Evolutionary conservation across 2,888 invertebrate species (phyloP).

Genomic region (Trachelus troglodyta): DNA sequence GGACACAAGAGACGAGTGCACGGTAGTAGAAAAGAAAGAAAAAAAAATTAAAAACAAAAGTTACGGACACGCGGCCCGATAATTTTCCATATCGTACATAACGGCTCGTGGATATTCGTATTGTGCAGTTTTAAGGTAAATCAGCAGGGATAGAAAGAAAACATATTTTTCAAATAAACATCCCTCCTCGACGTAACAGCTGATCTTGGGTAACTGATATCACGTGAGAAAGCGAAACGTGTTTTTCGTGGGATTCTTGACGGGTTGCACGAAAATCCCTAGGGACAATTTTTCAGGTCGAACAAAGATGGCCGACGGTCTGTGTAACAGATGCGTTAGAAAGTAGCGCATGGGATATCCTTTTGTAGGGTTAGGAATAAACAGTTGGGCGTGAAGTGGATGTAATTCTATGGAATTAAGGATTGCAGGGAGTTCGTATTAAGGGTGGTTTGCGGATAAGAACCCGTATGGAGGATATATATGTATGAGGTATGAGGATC

Average conservation of each 20-base stretch:
- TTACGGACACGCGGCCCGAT: not conserved
- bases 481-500: too few species aligned
- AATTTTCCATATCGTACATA: not conserved
- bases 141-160: not conserved
- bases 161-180: too few species aligned
- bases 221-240: not conserved
- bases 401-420: not conserved
- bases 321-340: not conserved
- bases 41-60: not conserved
- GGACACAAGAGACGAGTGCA: not conserved
- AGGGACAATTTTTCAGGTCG: not conserved
- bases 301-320: not conserved
- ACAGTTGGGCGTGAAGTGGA: not conserved
- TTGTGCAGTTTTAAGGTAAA: not conserved
- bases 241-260: not conserved
- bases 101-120: not conserved
- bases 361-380: not conserved
- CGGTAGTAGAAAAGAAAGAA: not conserved
- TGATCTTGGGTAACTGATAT: not conserved
- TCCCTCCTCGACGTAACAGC: not conserved
- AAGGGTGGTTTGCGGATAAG: not conserved
- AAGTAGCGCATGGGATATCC: not conserved
- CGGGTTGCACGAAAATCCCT: not conserved
- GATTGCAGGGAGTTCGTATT: not conserved
- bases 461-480: not conserved